Base-by-base conservation (phyloP, 2,797 vertebrate genomes). In the Apodemus agrarius region DNA sequence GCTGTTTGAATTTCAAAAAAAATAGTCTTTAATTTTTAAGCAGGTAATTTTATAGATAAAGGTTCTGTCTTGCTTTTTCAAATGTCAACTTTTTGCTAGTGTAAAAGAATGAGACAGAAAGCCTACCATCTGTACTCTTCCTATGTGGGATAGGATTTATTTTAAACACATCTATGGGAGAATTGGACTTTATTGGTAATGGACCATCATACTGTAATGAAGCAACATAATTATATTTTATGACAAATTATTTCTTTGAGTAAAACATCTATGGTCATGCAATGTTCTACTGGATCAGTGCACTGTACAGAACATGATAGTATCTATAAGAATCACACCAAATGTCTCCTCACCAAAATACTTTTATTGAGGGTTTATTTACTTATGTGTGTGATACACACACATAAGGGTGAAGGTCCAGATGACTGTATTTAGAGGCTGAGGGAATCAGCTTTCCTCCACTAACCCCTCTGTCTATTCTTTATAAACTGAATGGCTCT, bases 31-130 rank as follows among this genome's bases (percentile, higher is more conserved):
- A 80, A 80, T 87, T 80, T 89, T 90, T 95, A 40, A 78, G 52
- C 87, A 31, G 24, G 91, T 93, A 91, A 93, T 96, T 94, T 89
- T 95, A 75, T 91, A 93, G 75, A 81, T 86, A 87, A 92, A 89
- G 22, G 12, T 31, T 95, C 40, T 69, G 87, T 96, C 22, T 96
- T 88, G n/a, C 43, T 94, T 95, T 83, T 87, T 59, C 57, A 87
- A 95, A 67, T 91, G 92, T 84, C 57, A 89, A 7, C 13, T 90
- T 95, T 94, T 83, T 24, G 97, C 11, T 40, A 0, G 40, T 83
- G 83, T 21, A 59, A 94, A 82, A 43, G 46, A 82, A 8, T 9
- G 46, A 91, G 3, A 16, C 19, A 75, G 31, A 75, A 52, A 75
- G 52, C 76, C 34, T 72, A 11, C 83, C 29, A 76, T 93, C 29